Evolutionary conservation across 2,888 invertebrate species (phyloP).

Genomic region (Ryuthela nishihirai): DNA sequence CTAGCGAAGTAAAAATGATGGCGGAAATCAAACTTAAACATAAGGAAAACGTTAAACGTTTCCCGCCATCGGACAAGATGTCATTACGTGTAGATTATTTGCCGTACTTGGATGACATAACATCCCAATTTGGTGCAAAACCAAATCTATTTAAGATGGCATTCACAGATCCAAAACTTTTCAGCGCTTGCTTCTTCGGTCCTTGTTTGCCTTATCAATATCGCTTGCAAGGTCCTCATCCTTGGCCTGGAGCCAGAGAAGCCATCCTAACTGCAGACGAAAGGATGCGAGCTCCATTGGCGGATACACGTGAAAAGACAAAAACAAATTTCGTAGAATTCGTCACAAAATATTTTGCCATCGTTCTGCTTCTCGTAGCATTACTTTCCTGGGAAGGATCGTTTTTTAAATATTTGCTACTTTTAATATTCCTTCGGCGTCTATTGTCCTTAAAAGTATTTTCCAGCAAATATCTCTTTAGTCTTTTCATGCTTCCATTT

Average conservation of each 20-base stretch:
- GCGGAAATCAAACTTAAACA: conserved; percentile 18
- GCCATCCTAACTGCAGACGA: conserved; percentile 48
- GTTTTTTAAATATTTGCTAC: no score
- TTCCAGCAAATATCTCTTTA: no score
- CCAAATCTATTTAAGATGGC: conserved; percentile 49
- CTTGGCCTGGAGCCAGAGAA: conserved; percentile 52
- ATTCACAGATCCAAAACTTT: conserved; percentile 44
- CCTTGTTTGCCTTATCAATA: conserved; percentile 51
- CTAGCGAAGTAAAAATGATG: conserved; percentile 21
- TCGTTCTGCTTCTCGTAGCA: no score
- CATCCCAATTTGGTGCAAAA: conserved; percentile 50
- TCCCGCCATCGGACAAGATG: conserved; percentile 22
- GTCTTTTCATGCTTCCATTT: no score
- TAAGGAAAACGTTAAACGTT: conserved; percentile 13
- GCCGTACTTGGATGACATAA: conserved; percentile 53
- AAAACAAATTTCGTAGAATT: no score
- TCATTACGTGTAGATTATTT: conserved; percentile 41
- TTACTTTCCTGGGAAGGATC: no score
- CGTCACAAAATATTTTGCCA: no score
- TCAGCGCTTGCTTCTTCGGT: conserved; percentile 46
- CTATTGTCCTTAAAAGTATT: no score
- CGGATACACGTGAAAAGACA: no score
- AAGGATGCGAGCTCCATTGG: conserved; percentile 37
- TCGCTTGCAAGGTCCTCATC: conserved; percentile 50
- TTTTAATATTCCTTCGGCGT: no score